Evolutionary conservation across 2,888 invertebrate species (phyloP), one percentile per base, ranked within the genome.

Genomic region (Cerceris rybyensis): DNA sequence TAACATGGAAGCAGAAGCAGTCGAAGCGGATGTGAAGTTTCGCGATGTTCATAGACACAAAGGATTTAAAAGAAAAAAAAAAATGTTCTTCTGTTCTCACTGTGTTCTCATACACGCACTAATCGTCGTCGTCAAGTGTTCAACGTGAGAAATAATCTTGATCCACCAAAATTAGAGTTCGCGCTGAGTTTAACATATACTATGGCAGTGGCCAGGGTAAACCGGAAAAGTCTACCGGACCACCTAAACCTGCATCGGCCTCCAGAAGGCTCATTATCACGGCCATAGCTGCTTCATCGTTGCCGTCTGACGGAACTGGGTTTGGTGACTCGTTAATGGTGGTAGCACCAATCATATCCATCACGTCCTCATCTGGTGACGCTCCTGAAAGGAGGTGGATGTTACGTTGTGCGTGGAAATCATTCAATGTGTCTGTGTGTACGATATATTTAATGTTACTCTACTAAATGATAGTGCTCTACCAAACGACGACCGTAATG

Each of bases 261-360:
- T 98, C 98, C 58, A 98, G 93, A 39, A 98, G 94, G 91, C 96
- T 97, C 97, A 98, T 97, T 86, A 98, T 97, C 83, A 97, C 97
- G 0, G 97, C 97, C 97, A 98, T 97, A 6, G 97, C 97, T 2
- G 97, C 97, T 90, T 98, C 98, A 86, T 97, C 97, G 90, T 96
- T 97, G 54, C 96, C 96, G 88, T 97, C 96, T 57, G 94, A 94
- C 0, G 94, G 92, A n/a, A 91, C 89, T 28, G 90, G 92, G 78
- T 92, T 93, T 9, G 93, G 91, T 9, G 93, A 93, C 88, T 93
- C 93, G 80, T 91, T 93, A 65, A 91, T 92, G 28, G 93, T 93
- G 1, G 93, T 92, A 70, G 93, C 93, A 60, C 93, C 93, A 87
- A 95, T 95, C 91, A 95, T 94, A 78, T 94, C 94, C 87, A 95